Evolutionary conservation across 2,888 invertebrate species (phyloP), one percentile per base, ranked within the genome.

Genomic region (Calliphora vomitoria): DNA sequence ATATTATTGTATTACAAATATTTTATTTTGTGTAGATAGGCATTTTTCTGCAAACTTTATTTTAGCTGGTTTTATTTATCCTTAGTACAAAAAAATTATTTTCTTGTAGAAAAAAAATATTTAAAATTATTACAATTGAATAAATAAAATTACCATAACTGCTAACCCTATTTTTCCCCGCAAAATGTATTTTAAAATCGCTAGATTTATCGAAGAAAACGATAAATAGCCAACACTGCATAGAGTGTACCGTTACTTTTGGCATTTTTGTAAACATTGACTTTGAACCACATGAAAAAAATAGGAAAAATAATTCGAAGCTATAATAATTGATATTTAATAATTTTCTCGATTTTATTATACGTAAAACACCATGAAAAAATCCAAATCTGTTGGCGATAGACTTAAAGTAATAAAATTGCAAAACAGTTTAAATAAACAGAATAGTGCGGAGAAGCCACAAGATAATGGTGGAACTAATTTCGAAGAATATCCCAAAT

Each of bases 401-500:
- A 47, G 75, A 18, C 47, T 75, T 11, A 15, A 25, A 74, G n/a
- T 25, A 60, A 31, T 60, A n/a, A 18, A 55, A 18, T 18, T 50
- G 35, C 58, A 47, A 41, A 58, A 10, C 15, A 38, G n/a, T n/a
- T 38, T 66, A 38, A 44, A n/a, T n/a, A 44, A 25, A 10, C 35
- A 35, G 35, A 4, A 35, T 6, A 10, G 6, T 25, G 4, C 18
- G 18, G 20, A 55, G 44, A 44, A 38, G 13, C 10, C 72, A 41
- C 4, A 13, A 4, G 4, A 5, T 20, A 1, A 6, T 3, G 35
- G 35, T 13, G 44, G 13, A 31, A 69, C 6, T 20, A 31, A 18
- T n/a, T 31, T 20, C 0, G 82, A 68, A 64, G 83, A 78, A 58
- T 79, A 47, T 72, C 83, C 55, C n/a, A 72, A 69, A 71, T 58